A percentile compares a stretch with the other conserved stretches of the same genome.
Conservation (phyloP, 2,888 invertebrate species). For the Timema cristinae region DNA sequence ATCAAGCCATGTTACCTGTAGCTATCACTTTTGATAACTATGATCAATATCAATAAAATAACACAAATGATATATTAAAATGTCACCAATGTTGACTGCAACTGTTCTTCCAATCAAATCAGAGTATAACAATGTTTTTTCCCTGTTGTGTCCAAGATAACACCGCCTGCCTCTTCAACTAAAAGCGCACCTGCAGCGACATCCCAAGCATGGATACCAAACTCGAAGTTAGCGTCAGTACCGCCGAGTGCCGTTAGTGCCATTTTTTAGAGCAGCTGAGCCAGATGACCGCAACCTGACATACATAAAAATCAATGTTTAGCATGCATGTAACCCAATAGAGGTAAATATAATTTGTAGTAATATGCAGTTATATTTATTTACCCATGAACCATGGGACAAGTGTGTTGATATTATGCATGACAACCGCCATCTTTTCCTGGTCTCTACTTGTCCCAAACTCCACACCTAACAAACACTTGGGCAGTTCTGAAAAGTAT, state of each 20-base stretch:
- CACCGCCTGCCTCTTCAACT: slow-evolving; percentile 90
- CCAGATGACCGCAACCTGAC: slow-evolving; percentile 76
- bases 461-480: slow-evolving; percentile 72
- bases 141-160: slow-evolving; percentile 81
- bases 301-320: background rate
- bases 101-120: no score
- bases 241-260: slow-evolving; percentile 88
- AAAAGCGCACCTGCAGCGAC: slow-evolving; percentile 87
- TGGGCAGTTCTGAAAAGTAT: slow-evolving; percentile 51
- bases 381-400: slow-evolving; percentile 70
- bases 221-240: slow-evolving; percentile 85
- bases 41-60: no score
- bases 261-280: slow-evolving; percentile 92
- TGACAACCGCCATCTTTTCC: slow-evolving; percentile 60
- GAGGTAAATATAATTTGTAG: no score
- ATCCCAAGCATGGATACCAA: slow-evolving; percentile 95
- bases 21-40: background rate
- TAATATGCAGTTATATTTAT: slow-evolving; percentile 23
- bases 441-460: slow-evolving; percentile 73
- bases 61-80: no score
- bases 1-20: background rate
- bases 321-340: background rate
- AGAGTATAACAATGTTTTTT: slow-evolving; percentile 17
- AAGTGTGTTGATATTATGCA: slow-evolving; percentile 64
- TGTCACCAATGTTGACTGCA: no score